phyloP scores from a whole-genome alignment of 2,888 invertebrate species.

The Zaprionus bogoriensis region DNA sequence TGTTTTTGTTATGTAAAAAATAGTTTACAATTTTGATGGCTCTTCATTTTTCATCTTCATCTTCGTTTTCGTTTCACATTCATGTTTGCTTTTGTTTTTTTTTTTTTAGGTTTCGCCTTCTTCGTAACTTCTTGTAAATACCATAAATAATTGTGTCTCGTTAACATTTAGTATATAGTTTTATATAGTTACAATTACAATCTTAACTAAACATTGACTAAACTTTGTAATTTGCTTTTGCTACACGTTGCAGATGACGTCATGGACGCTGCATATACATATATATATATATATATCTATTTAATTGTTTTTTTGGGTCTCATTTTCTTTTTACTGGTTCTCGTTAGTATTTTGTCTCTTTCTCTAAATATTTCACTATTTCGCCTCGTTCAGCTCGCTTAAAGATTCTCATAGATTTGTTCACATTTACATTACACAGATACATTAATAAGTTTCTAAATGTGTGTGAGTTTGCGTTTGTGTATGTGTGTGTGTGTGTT shows the following conservation, averaged over 20 bases:
- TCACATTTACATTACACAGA: slow-evolving; percentile 70
- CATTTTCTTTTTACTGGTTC: neutral
- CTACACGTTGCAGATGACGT: slow-evolving; percentile 60
- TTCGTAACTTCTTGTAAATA: slow-evolving; percentile 59
- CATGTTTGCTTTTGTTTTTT: neutral
- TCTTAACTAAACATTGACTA: slow-evolving; percentile 76
- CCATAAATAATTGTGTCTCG: slow-evolving; percentile 73
- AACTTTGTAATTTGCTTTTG: slow-evolving; percentile 68
- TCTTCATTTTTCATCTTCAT: slow-evolving; percentile 5
- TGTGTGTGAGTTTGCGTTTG: slow-evolving; percentile 25
- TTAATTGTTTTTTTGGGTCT: slow-evolving; percentile 2
- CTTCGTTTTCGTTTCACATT: too few species aligned
- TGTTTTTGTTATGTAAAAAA: slow-evolving; percentile 60
- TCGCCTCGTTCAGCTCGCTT: slow-evolving; percentile 23
- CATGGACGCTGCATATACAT: slow-evolving; percentile 34
- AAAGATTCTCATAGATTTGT: slow-evolving; percentile 28
- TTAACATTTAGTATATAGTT: slow-evolving; percentile 61
- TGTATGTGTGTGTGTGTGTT: slow-evolving; percentile 19
- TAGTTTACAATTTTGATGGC: slow-evolving; percentile 71
- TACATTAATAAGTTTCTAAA: slow-evolving; percentile 55
- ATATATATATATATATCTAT: slow-evolving; percentile 3
- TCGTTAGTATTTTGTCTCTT: slow-evolving; percentile 7
- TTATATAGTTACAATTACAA: slow-evolving; percentile 49
- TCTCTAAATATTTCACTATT: slow-evolving; percentile 69
- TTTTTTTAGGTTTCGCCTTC: slow-evolving; percentile 19